These are phyloP conservation scores for Rotaria socialis DNA, from an alignment of 2,888 invertebrate species.

Conservation along the genomic window DNA sequence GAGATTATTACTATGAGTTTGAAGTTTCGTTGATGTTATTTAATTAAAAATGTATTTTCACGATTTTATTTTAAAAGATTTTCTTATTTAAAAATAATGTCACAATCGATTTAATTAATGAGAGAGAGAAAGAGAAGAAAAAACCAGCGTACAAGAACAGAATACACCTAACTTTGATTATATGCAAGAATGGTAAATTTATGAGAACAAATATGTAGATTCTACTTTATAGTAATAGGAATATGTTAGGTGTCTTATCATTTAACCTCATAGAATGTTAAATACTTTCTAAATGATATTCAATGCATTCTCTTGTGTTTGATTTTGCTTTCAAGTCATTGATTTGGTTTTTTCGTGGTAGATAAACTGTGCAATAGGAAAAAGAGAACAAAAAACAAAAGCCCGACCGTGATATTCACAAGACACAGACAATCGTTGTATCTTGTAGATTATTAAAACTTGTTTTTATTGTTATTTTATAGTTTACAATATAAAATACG, in stretches of 20 bases:
- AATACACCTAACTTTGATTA: neutral
- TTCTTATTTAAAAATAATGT: neutral
- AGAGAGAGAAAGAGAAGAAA: neutral
- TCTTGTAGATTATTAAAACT: too few relatives aligned
- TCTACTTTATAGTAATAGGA: neutral
- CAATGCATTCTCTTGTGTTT: neutral
- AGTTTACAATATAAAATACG: too few relatives aligned
- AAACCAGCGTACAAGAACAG: neutral
- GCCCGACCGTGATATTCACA: too few relatives aligned
- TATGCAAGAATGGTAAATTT: neutral
- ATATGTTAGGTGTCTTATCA: neutral
- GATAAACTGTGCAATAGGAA: too few relatives aligned
- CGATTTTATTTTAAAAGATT: neutral
- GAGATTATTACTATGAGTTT: too few relatives aligned
- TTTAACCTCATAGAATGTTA: neutral
- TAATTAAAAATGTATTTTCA: neutral
- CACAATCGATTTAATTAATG: neutral
- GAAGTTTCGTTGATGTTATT: too few relatives aligned
- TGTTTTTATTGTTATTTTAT: too few relatives aligned
- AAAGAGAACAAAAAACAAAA: too few relatives aligned
- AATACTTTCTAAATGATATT: neutral
- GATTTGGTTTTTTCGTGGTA: neutral
- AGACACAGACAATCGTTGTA: too few relatives aligned
- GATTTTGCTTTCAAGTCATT: slow-evolving; percentile 6
- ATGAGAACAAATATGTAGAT: slow-evolving; percentile 19